Percentiles rank a stretch among this genome's conserved stretches.
Conservation (phyloP, 2,888 invertebrate genomes). For the Lumbricus terrestris region DNA sequence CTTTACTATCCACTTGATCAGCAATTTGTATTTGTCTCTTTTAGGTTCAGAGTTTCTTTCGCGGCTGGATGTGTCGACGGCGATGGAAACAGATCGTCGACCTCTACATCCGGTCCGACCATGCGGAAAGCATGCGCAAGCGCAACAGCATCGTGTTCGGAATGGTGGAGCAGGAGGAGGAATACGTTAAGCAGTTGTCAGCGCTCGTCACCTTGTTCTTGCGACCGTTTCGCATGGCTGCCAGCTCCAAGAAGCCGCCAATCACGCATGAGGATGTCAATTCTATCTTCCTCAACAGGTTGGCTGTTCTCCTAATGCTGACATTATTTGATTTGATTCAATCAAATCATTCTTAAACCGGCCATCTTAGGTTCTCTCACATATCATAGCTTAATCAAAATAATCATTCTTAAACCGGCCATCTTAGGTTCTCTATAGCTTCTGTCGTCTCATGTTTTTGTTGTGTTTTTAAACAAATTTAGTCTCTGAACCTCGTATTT, state of each 20-base stretch:
- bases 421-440: no score
- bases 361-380: no score
- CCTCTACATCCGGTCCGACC: slow-evolving; percentile 88
- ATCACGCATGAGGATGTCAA: slow-evolving; percentile 90
- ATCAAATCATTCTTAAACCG: no score
- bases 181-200: slow-evolving; percentile 87
- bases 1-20: background rate
- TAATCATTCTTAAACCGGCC: no score
- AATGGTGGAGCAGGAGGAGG: slow-evolving; percentile 90
- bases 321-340: no score
- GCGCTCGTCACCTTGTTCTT: slow-evolving; percentile 80
- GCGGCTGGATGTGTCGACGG: slow-evolving; percentile 86
- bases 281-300: slow-evolving; percentile 84
- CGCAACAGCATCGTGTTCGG: slow-evolving; percentile 72
- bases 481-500: background rate
- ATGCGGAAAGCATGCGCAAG: slow-evolving; percentile 89
- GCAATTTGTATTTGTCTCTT: background rate
- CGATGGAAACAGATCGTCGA: slow-evolving; percentile 93
- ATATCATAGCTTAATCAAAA: no score
- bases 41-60: slow-evolving; percentile 79
- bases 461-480: no score
- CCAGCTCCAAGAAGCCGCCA: slow-evolving; percentile 86
- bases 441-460: background rate
- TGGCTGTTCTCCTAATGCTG: background rate
- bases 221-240: slow-evolving; percentile 85